Base-by-base conservation (phyloP, 2,113 vertebrate species). In the Phrynosoma blainvillii region DNA sequence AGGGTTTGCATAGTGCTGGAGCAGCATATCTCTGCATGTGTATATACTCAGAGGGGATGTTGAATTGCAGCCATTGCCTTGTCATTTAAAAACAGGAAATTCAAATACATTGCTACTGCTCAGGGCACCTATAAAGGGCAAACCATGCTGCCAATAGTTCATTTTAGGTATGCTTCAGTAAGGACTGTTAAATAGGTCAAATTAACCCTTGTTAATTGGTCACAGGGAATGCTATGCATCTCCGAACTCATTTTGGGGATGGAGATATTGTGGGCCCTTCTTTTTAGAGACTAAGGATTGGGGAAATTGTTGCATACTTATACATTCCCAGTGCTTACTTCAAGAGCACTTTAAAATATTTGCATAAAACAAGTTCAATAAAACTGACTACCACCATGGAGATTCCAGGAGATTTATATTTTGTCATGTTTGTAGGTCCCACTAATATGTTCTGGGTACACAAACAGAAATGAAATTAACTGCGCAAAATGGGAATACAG, bases 151-250 rank as follows among this genome's bases (percentile, higher is more conserved):
- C 40, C 56, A 66, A n/a, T n/a, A 23, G n/a, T 42, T 54, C 80
- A 21, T 75, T 68, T 80, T 52, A 66, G 56, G 78, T 23, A 80
- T 81, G 70, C 52, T 65, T 7, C n/a, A 88, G 21, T 80, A 9
- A 14, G 85, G 30, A 85, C 56, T 68, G 80, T 85, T 85, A 85
- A 65, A 75, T 20, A 79, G 13, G 36, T 82, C 54, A 87, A 82
- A 27, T 32, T 12, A 36, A 70, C 82, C 79, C 56, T 66, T 82
- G 25, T 74, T 87, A n/a, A 42, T 76, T 20, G 16, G 54, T 76
- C 71, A 52, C 12, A 10, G 21, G 14, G 62, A 23, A 54, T 20
- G 25, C 65, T 82, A 81, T 75, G 59, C n/a, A 85, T 66, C n/a
- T 40, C 13, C 5, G 40, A 23, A 23, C 65, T 23, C n/a, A 81